phyloP scores from a whole-genome alignment of 2,797 vertebrate genomes.

The Cirrhinus molitorella region DNA sequence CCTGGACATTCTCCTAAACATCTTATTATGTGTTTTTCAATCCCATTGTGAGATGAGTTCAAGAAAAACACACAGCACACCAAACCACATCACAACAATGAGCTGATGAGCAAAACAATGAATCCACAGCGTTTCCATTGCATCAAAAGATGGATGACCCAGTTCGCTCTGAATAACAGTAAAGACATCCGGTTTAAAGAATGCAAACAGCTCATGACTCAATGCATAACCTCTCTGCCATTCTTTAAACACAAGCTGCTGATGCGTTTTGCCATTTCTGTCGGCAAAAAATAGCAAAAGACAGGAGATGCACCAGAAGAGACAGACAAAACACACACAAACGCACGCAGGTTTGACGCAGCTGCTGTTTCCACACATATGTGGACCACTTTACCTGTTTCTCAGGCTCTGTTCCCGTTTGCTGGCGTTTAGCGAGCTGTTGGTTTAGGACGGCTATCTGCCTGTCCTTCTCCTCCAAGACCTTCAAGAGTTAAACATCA shows the following conservation, averaged over 20 bases:
- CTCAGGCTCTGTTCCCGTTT: conserved; percentile 82
- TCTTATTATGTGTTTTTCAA: background rate
- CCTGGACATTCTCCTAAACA: background rate
- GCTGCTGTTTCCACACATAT: conserved; percentile 62
- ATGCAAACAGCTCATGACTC: background rate
- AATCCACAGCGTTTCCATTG: background rate
- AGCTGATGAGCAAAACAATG: background rate
- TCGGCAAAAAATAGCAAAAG: conserved; percentile 18
- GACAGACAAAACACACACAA: conserved; percentile 15
- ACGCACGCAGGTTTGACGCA: conserved; percentile 63
- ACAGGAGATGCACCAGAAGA: conserved; percentile 17
- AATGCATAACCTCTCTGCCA: background rate
- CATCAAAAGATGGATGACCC: background rate
- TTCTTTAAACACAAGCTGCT: conserved; percentile 10
- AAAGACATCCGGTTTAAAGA: background rate
- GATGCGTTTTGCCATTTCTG: conserved; percentile 8
- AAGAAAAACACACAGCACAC: background rate
- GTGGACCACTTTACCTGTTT: conserved; percentile 86
- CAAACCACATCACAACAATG: background rate
- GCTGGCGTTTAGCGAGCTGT: conserved; percentile 87
- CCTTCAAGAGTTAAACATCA: conserved; percentile 86
- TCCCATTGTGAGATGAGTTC: background rate
- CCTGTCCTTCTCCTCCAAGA: conserved; percentile 90
- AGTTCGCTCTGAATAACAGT: background rate
- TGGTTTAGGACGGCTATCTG: conserved; percentile 90